Evolutionary conservation across 1,140 invertebrate genomes (phyloP).

Genomic region (Diachasmimorpha longicaudata): DNA sequence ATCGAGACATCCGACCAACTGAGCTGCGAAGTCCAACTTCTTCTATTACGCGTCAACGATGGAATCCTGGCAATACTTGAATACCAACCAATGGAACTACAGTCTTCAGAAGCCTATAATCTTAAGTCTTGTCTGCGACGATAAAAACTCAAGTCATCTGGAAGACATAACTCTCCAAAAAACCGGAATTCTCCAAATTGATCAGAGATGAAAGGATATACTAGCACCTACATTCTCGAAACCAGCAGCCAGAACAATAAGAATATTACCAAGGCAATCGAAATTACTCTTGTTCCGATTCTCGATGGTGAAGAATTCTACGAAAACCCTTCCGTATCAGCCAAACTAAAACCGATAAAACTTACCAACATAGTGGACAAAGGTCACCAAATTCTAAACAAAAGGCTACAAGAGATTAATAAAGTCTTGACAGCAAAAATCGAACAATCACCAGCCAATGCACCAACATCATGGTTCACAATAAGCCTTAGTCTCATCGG

Average conservation of each 20-base stretch:
- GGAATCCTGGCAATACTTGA: slow-evolving; percentile 19
- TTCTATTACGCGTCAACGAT: neutral
- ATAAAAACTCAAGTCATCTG: neutral
- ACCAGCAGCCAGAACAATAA: neutral
- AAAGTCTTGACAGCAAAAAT: no score
- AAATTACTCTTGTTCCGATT: no score
- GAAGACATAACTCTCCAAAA: neutral
- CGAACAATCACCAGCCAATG: no score
- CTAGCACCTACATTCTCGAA: slow-evolving; percentile 4
- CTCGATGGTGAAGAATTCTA: no score
- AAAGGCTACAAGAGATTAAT: no score
- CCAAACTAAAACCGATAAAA: no score
- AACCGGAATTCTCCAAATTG: slow-evolving; percentile 4
- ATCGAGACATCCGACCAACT: neutral
- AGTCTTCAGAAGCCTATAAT: slow-evolving; percentile 22
- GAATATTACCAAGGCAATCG: neutral
- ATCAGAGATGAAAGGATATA: slow-evolving; percentile 17
- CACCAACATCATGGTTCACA: no score
- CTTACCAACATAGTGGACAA: no score
- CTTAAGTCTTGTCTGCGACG: slow-evolving; percentile 6
- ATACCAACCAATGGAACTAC: slow-evolving; percentile 21
- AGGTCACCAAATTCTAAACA: no score
- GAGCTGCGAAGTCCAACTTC: neutral
- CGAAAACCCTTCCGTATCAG: no score
- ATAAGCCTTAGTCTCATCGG: no score